Percentiles rank a stretch among this genome's conserved stretches.
phyloP scores from a whole-genome alignment of 2,888 invertebrate species.

The Slavum lentiscoides region DNA sequence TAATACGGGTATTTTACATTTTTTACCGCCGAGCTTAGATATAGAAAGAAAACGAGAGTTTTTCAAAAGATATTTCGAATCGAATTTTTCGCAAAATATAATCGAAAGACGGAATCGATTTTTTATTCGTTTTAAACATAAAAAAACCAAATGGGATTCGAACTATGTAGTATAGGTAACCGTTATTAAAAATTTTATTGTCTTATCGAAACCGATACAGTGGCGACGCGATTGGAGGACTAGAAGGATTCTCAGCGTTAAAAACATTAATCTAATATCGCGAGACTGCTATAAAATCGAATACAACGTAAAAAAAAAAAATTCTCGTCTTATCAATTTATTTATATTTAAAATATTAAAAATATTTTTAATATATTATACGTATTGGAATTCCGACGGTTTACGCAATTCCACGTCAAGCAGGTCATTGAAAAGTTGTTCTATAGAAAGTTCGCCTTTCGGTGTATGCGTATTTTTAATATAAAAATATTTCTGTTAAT shows the following conservation, averaged over 20 bases:
- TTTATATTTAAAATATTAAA: too few species aligned
- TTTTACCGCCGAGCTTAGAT: not conserved
- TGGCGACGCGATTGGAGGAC: too few species aligned
- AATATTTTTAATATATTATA: not conserved
- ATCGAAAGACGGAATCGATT: constrained; percentile 17
- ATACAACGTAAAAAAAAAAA: too few species aligned
- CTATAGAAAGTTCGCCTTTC: not conserved
- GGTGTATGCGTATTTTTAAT: constrained; percentile 7
- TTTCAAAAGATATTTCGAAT: constrained; percentile 9
- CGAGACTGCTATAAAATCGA: too few species aligned
- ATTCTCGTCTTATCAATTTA: too few species aligned
- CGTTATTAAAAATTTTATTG: too few species aligned
- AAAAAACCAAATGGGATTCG: not conserved
- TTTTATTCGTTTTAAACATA: not conserved
- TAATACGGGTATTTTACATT: not conserved
- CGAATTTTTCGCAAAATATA: constrained; percentile 2
- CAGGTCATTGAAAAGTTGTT: not conserved
- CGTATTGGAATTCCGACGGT: not conserved
- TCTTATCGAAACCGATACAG: too few species aligned
- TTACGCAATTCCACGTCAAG: not conserved
- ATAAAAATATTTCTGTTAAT: not conserved
- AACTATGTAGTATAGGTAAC: not conserved
- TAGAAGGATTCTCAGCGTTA: too few species aligned
- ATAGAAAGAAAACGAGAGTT: constrained; percentile 1
- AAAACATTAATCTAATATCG: too few species aligned